Percentiles rank a stretch among this genome's conserved stretches.
phyloP scores from a whole-genome alignment of 2,797 vertebrate genomes.

The Ctenopoma kingsleyae region DNA sequence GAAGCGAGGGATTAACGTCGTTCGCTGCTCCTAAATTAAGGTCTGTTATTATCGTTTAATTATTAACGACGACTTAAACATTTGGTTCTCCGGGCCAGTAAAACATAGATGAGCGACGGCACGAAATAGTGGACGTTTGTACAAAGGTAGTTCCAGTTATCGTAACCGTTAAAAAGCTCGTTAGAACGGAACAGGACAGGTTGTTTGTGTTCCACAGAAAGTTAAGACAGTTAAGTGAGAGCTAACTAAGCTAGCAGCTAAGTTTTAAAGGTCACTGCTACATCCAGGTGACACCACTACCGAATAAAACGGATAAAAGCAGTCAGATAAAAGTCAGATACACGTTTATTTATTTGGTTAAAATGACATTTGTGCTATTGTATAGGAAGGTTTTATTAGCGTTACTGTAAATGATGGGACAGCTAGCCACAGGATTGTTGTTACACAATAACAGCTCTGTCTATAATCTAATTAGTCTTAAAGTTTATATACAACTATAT shows the following conservation, averaged over 20 bases:
- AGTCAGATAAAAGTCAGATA: too few relatives aligned
- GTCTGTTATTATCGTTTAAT: slow-evolving; percentile 1
- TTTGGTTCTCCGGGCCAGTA: fast-evolving
- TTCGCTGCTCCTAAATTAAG: not conserved
- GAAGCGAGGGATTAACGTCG: slow-evolving; percentile 41
- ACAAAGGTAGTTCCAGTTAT: slow-evolving; percentile 3
- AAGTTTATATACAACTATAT: not conserved
- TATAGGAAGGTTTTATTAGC: too few relatives aligned
- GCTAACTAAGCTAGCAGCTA: not conserved
- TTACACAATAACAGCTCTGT: not conserved
- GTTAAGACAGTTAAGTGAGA: not conserved
- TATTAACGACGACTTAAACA: not conserved
- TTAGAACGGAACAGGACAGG: not conserved
- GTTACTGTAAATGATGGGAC: too few relatives aligned
- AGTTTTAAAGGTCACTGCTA: slow-evolving; percentile 9
- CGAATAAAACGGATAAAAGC: too few relatives aligned
- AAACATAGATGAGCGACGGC: fast-evolving
- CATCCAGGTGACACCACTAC: too few relatives aligned
- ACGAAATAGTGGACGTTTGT: fast-evolving
- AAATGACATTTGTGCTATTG: not conserved
- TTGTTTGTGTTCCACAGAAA: slow-evolving; percentile 47
- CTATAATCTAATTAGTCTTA: not conserved
- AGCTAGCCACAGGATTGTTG: not conserved
- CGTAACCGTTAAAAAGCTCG: not conserved
- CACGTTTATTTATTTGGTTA: not conserved